A percentile compares a stretch with the other conserved stretches of the same genome.
Evolutionary conservation across 2,888 invertebrate species (phyloP).

Genomic region (Andrena camellia): DNA sequence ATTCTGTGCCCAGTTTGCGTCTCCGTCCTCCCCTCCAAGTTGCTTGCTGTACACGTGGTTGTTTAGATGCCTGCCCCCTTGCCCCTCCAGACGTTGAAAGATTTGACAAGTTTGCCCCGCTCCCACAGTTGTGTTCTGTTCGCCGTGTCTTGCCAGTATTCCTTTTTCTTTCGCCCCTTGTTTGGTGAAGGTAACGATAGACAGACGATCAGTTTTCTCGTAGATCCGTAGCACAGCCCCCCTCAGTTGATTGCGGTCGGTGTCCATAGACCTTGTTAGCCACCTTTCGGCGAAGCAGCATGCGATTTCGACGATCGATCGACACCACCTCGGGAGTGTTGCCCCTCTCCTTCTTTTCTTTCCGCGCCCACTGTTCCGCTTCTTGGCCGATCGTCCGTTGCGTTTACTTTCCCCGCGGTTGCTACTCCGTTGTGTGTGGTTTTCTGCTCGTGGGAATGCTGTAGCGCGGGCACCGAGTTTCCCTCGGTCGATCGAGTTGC

Average conservation of each 20-base stretch:
- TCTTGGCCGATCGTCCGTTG: neutral
- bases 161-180: neutral
- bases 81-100: neutral
- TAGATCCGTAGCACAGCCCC: neutral
- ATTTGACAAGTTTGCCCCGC: neutral
- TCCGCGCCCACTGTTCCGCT: constrained; percentile 9
- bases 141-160: neutral
- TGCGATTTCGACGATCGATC: constrained; percentile 41
- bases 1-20: constrained; percentile 25
- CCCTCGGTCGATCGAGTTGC: neutral
- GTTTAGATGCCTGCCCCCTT: constrained; percentile 70
- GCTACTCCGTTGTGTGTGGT: constrained; percentile 14
- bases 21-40: neutral
- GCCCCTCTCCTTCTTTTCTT: neutral
- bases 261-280: constrained; percentile 16
- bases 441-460: constrained; percentile 40
- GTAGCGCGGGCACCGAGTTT: constrained; percentile 19
- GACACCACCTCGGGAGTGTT: constrained; percentile 21
- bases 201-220: neutral
- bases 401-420: constrained; percentile 15
- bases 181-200: constrained; percentile 9
- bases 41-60: constrained; percentile 65
- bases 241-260: neutral
- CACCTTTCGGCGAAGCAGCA: constrained; percentile 22
- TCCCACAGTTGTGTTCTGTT: neutral